Percentiles rank a stretch among this genome's conserved stretches.
Evolutionary conservation across 2,888 invertebrate species (phyloP).

Genomic region (Harmothoe impar): DNA sequence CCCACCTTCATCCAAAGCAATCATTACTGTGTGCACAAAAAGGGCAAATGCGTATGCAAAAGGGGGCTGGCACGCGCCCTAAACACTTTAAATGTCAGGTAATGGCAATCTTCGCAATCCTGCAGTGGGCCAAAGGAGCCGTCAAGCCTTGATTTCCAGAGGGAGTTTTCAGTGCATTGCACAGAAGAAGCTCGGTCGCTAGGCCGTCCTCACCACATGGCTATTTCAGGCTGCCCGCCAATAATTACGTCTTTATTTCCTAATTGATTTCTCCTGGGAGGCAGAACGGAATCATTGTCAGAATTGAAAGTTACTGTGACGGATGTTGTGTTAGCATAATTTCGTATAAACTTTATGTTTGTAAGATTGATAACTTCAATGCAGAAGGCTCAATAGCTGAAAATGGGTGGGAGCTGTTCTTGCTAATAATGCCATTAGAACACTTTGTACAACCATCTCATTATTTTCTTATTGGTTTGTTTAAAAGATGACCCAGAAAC

Average conservation of each 20-base stretch:
- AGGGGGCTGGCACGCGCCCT: background rate
- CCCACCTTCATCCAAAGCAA: background rate
- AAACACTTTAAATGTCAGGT: slow-evolving; percentile 7
- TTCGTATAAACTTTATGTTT: background rate
- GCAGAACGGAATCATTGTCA: background rate
- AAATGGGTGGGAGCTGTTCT: too few species aligned
- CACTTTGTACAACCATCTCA: too few species aligned
- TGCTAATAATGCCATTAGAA: too few species aligned
- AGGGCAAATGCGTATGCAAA: too few species aligned
- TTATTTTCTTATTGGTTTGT: too few species aligned
- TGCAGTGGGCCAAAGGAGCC: background rate
- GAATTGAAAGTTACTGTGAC: background rate
- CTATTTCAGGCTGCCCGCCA: background rate
- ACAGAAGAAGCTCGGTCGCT: background rate
- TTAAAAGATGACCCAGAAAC: too few species aligned
- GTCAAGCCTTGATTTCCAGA: slow-evolving; percentile 10
- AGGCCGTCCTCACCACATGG: background rate
- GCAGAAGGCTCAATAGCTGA: too few species aligned
- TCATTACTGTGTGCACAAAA: too few species aligned
- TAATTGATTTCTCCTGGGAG: slow-evolving; percentile 25
- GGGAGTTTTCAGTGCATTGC: background rate
- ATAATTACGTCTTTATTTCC: background rate
- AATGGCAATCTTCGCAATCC: background rate
- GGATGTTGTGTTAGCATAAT: background rate
- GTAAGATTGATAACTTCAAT: too few species aligned